Evolutionary conservation across 1,140 invertebrate species (phyloP).

Genomic region (Papilio machaon): DNA sequence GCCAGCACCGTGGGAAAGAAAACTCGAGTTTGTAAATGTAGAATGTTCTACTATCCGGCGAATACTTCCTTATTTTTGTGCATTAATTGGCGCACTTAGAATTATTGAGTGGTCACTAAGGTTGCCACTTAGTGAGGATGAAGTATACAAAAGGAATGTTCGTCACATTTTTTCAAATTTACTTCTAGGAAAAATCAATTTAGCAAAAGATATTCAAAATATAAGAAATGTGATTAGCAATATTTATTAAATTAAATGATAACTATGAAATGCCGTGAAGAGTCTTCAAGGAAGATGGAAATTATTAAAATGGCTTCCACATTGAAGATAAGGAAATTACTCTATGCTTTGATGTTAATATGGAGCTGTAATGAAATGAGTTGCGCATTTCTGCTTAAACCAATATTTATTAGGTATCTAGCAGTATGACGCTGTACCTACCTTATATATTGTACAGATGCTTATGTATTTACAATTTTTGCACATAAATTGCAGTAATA

Average conservation of each 20-base stretch:
- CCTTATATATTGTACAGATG: neutral
- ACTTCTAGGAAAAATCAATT: neutral
- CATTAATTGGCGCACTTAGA: neutral
- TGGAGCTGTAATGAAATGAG: neutral
- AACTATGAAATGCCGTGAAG: neutral
- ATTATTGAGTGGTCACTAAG: neutral
- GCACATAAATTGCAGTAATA: neutral
- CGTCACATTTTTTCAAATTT: too few relatives aligned
- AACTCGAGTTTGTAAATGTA: neutral
- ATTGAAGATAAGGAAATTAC: conserved; percentile 8
- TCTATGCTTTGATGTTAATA: conserved; percentile 4
- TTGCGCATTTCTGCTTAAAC: neutral
- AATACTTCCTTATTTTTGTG: neutral
- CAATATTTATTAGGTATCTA: conserved; percentile 6
- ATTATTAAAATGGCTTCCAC: conserved; percentile 13
- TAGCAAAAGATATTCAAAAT: neutral
- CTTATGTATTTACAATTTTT: neutral
- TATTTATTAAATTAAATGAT: neutral
- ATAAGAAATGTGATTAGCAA: neutral
- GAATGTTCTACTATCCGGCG: neutral
- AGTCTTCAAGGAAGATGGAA: conserved; percentile 4
- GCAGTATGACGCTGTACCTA: neutral
- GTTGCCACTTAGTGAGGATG: too few relatives aligned
- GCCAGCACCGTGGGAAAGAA: conserved; percentile 17
- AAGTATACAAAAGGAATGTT: too few relatives aligned